Conservation (phyloP, 2,113 vertebrate genomes). For the Edolisoma coerulescens region DNA sequence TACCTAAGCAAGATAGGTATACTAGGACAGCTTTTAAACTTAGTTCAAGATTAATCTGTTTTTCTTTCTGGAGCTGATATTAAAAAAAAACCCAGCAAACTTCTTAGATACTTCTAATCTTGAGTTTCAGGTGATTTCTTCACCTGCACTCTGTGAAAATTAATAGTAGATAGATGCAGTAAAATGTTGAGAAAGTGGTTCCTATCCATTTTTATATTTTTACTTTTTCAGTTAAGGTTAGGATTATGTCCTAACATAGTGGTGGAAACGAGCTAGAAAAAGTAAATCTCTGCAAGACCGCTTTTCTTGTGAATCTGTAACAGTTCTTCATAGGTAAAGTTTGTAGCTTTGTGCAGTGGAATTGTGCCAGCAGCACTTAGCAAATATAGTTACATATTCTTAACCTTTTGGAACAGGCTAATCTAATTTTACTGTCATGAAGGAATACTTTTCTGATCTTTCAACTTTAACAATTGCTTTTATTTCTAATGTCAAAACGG, state of each 20-base stretch:
- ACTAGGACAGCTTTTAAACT: neutral
- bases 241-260: neutral
- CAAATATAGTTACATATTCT: neutral
- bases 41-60: neutral
- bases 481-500: neutral
- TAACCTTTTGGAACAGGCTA: neutral
- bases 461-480: neutral
- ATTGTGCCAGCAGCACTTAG: neutral
- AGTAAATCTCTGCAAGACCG: neutral
- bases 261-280: neutral
- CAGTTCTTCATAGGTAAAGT: neutral
- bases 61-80: neutral
- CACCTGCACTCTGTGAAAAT: neutral
- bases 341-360: neutral
- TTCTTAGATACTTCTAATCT: neutral
- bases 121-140: neutral
- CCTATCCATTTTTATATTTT: neutral
- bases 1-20: neutral
- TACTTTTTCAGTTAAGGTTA: neutral
- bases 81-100: neutral
- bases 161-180: neutral
- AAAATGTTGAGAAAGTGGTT: neutral
- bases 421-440: neutral
- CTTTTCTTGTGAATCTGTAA: neutral
- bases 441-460: neutral